Evolutionary conservation across 2,888 invertebrate species (phyloP), one percentile per base, ranked within the genome.

Genomic region (Rhagium mordax): DNA sequence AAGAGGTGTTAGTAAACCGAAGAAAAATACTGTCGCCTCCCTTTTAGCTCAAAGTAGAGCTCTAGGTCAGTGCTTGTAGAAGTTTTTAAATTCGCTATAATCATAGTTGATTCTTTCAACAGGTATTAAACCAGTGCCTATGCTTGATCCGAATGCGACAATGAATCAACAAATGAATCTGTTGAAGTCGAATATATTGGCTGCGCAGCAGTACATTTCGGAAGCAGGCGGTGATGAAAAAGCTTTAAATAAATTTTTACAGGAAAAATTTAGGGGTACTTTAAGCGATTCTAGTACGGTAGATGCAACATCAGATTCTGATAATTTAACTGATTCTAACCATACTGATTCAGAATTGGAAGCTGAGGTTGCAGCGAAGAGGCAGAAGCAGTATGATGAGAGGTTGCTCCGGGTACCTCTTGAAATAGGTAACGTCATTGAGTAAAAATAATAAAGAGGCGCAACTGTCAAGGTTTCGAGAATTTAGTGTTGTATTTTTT

Each of bases 1-100:
- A 21, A 91, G 96, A 5, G 96, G 96, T 0, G 95, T 96, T 20
- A 95, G 95, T 82, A 96, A 96, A 86, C 96, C 96, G 75, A 96
- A 96, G 90, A 96, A 96, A 90, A 96, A 96, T 86, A 96, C 96
- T 0, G 96, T 96, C 0, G 96, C 96, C 0, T 96, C 96, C 1
- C 88, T 96, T 64, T 88, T 96, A 78, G 96, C 96, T 0, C 96
- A 96, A 88, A 95, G 95, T 84, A 89, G 96, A 72, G 96, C 96
- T 4, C 90, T 96, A 47, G 95, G 89, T 87, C 80, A 74, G 79
- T 74, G 16, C 24, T 66, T 67, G 21, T 10, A 18, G 20, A 10
- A 33, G 4, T 18, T 24, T 67, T 59, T 24, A 6, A 24, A 4
- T 24, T 6, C 3, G 24, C 24, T 24, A 24, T n/a, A n/a, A n/a